Evolutionary conservation across 2,888 invertebrate genomes (phyloP), one percentile per base, ranked within the genome.

Genomic region (Andrena fulva): DNA sequence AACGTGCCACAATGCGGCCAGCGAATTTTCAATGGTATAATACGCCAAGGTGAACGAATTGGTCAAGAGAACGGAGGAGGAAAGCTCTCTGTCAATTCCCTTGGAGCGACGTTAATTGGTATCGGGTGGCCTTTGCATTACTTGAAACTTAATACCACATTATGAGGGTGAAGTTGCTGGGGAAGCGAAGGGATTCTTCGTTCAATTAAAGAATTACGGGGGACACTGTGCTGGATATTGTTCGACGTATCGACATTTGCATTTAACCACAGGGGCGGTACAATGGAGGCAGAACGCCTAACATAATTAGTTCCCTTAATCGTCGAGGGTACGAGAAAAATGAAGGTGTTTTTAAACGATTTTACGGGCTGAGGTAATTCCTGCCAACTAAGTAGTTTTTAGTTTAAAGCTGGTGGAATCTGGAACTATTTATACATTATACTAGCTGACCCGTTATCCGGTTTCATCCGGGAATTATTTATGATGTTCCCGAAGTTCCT

Each of bases 91-190:
- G 67, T 72, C 82, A 71, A 20, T 75, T 60, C 67, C 16, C n/a
- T 33, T 29, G 24, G 67, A 64, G 54, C 52, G 68, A 82, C 71
- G 35, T 81, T 82, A 80, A 82, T 82, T 82, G 74, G 64, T 80
- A 81, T 80, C 59, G 69, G 68, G 62, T 79, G 48, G 80, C n/a
- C 29, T 67, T 42, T 63, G 54, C 52, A 31, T 67, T 59, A 42
- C 50, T 64, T 69, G 50, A 68, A 73, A 79, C 73, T 69, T 69
- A 68, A 81, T 69, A 52, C 63, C 72, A 16, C 27, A 59, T 69
- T 68, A 52, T 60, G 7, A 8, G 20, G 52, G 20, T n/a, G n/a
- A 69, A 8, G 52, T 12, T 35, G 48, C 50, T 24, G 27, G 24
- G 50, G 59, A 54, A 66, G 0, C 24, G 5, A 10, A 56, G 24